Evolutionary conservation across 2,797 vertebrate species (phyloP).

Genomic region (Acanthornis magna): DNA sequence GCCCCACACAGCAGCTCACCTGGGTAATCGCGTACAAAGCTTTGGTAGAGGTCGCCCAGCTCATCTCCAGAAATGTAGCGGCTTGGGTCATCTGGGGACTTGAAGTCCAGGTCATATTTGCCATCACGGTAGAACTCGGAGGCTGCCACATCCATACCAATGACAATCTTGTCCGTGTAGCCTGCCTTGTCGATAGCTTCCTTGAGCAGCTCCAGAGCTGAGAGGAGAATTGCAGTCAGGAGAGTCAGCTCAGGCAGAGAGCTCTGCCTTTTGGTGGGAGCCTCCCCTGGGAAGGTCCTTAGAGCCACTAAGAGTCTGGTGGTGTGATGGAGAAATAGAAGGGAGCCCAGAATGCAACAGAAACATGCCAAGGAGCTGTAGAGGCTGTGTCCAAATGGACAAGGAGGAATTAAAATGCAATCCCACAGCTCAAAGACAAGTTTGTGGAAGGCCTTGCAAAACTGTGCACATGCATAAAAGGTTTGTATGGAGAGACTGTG

Average conservation of each 20-base stretch:
- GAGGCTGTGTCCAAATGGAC: background rate
- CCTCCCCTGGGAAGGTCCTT: background rate
- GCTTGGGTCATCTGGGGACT: conserved; percentile 86
- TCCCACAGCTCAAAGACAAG: background rate
- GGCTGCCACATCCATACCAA: conserved; percentile 92
- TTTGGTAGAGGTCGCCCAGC: conserved; percentile 88
- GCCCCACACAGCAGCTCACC: conserved; percentile 71
- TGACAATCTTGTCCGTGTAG: conserved; percentile 92
- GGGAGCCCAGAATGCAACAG: background rate
- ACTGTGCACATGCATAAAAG: rapidly evolving
- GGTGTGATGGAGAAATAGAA: background rate
- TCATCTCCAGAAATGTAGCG: conserved; percentile 88
- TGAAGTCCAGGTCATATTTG: conserved; percentile 93
- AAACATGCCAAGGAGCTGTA: background rate
- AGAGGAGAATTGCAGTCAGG: background rate
- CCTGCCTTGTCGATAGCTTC: conserved; percentile 90
- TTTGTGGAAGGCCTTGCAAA: background rate
- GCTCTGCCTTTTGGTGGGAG: background rate
- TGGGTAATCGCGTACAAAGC: conserved; percentile 91
- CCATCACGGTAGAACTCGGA: conserved; percentile 91
- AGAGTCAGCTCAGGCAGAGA: background rate
- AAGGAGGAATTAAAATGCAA: background rate
- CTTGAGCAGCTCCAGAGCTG: conserved; percentile 91
- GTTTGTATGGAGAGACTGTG: background rate
- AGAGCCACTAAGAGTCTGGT: background rate